Evolutionary conservation across 2,113 vertebrate genomes (phyloP), one percentile per base, ranked within the genome.

Genomic region (Misgurnus anguillicaudatus): DNA sequence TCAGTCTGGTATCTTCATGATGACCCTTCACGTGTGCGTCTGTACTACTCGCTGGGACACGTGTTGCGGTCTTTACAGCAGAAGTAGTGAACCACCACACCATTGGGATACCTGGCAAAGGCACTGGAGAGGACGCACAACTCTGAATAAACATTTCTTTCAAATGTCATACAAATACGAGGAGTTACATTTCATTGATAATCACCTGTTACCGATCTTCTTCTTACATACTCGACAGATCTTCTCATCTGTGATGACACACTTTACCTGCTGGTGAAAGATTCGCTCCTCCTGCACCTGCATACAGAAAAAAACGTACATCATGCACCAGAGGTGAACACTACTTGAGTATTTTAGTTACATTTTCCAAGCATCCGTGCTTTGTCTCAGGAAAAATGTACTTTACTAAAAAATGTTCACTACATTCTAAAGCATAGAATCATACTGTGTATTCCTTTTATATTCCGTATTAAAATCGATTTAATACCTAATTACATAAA

Each of bases 241-340:
- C 83, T 98, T 99, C 85, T 99, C 98, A 75, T 99, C 97, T 0
- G 98, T 99, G 83, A 99, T 97, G 87, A 99, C 94, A n/a, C 97
- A 99, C 82, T 99, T 99, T 4, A 98, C 94, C 90, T 99, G 96
- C 88, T 98, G 97, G 89, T 98, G 96, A 80, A 98, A 95, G 89
- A 99, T 99, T 2, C 96, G 90, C 81, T 99, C 97, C 87, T 99
- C 98, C 83, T 99, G 96, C 42, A 98, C 96, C 98, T 98, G 80
- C 17, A 81, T 16, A 68, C 53, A 69, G 9, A 75, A 11, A 75
- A 11, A 17, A 17, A 58, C 1, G 61, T 5, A 31, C 16, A 55
- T 55, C 42, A 45, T 45, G 10, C 24, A n/a, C n/a, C n/a, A n/a
- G n/a, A n/a, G n/a, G n/a, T n/a, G n/a, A n/a, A n/a, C n/a, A n/a